Evolutionary conservation across 64 coral and sea anemone species (phyloP).

Genomic region (Porites lutea): DNA sequence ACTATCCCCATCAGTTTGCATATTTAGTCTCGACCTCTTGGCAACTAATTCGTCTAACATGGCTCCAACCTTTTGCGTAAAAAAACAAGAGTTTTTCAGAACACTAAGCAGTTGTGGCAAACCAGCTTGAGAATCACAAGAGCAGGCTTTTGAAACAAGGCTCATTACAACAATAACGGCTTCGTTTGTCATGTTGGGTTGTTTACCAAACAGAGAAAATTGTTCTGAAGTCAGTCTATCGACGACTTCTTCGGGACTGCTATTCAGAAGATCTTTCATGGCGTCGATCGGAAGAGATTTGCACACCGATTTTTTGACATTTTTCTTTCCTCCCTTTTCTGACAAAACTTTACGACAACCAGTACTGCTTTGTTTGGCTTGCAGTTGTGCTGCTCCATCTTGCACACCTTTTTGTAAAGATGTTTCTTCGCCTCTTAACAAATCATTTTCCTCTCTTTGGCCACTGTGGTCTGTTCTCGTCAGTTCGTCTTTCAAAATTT

Average conservation of each 20-base stretch:
- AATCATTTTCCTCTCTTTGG: background rate
- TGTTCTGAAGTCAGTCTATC: conserved; percentile 49
- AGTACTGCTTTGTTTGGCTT: background rate
- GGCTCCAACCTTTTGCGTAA: conserved; percentile 19
- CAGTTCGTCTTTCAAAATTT: background rate
- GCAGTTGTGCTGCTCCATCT: background rate
- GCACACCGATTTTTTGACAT: background rate
- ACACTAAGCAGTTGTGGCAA: conserved; percentile 28
- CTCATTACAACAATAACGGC: conserved; percentile 52
- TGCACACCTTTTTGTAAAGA: too few relatives aligned
- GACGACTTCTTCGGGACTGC: conserved; percentile 62
- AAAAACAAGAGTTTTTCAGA: conserved; percentile 31
- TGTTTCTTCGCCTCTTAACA: background rate
- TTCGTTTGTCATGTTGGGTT: conserved; percentile 20
- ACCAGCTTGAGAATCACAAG: conserved; percentile 13
- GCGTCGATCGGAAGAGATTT: background rate
- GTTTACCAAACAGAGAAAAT: conserved; percentile 38
- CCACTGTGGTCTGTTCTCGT: background rate
- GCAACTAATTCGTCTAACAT: background rate
- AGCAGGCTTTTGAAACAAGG: conserved; percentile 67
- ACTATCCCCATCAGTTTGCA: background rate
- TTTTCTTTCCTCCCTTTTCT: background rate
- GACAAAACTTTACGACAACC: background rate
- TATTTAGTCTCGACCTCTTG: background rate
- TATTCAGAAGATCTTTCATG: conserved; percentile 27